Evolutionary conservation across 2,888 invertebrate genomes (phyloP).

Genomic region (Drosophila stalkeri): DNA sequence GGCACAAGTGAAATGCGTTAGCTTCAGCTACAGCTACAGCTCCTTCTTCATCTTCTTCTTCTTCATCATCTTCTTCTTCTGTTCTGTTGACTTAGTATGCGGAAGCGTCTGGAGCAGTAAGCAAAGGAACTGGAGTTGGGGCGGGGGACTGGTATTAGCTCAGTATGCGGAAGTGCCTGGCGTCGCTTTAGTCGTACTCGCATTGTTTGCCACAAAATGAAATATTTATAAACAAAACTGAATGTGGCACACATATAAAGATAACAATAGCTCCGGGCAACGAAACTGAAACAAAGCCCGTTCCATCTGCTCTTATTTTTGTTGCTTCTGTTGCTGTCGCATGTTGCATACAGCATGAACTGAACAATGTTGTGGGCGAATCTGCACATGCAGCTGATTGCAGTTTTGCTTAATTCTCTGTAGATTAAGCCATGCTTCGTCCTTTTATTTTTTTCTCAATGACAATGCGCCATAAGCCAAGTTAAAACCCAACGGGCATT

Average conservation of each 20-base stretch:
- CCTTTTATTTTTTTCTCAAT: background rate
- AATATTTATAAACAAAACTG: constrained; percentile 74
- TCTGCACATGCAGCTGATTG: constrained; percentile 20
- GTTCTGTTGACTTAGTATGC: constrained; percentile 40
- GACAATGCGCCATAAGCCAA: background rate
- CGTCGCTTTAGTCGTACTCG: constrained; percentile 50
- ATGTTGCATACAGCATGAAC: constrained; percentile 12
- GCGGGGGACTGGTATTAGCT: constrained; percentile 15
- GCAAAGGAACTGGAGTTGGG: background rate
- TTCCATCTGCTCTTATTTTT: constrained; percentile 3
- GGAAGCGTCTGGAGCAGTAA: constrained; percentile 46
- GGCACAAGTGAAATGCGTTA: constrained; percentile 52
- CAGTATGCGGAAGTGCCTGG: constrained; percentile 65
- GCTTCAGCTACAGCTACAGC: background rate
- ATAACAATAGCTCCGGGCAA: constrained; percentile 46
- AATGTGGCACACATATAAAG: constrained; percentile 70
- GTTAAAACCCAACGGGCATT: background rate
- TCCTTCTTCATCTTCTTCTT: background rate
- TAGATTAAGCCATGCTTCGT: background rate
- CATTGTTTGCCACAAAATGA: constrained; percentile 70
- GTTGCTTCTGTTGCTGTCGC: constrained; percentile 16
- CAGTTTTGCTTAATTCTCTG: constrained; percentile 8
- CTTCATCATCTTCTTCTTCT: background rate
- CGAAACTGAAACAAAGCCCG: constrained; percentile 43
- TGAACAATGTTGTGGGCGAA: constrained; percentile 17